A percentile compares a stretch with the other conserved stretches of the same genome.
These are phyloP conservation scores for Epinephelus cyanopodus DNA, from an alignment of 2,113 vertebrate genomes.

Conservation along the genomic window DNA sequence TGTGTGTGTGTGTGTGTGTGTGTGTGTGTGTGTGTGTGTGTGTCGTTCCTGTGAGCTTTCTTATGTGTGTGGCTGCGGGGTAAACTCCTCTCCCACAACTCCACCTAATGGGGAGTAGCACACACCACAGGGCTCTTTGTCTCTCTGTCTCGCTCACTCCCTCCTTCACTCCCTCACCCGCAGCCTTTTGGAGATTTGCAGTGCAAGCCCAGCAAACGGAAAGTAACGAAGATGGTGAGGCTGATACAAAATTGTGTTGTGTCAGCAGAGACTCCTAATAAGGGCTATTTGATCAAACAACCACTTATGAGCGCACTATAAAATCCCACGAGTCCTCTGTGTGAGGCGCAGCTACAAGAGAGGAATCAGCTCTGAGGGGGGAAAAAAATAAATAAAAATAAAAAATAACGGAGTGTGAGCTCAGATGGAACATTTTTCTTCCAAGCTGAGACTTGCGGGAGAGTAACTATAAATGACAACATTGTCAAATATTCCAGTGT, in stretches of 20 bases:
- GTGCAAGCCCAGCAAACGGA: constrained; percentile 62
- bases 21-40: constrained; percentile 34
- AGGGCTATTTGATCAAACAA: constrained; percentile 78
- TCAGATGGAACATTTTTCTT: constrained; percentile 42
- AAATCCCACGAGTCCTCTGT: constrained; percentile 51
- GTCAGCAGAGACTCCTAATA: constrained; percentile 77
- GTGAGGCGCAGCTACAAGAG: constrained; percentile 45
- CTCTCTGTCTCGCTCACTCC: constrained; percentile 24
- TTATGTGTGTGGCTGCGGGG: constrained; percentile 54
- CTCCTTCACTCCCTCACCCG: constrained; percentile 30
- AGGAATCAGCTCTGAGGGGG: constrained; percentile 19
- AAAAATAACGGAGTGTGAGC: constrained; percentile 12
- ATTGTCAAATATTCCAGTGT: constrained; percentile 75
- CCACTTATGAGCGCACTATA: constrained; percentile 52
- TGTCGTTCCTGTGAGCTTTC: constrained; percentile 29
- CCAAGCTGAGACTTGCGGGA: constrained; percentile 45
- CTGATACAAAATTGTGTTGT: constrained; percentile 53
- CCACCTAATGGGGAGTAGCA: constrained; percentile 71
- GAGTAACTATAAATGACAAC: constrained; percentile 76
- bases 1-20: constrained; percentile 49
- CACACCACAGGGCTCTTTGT: constrained; percentile 67
- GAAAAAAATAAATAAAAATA: constrained; percentile 12
- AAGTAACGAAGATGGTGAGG: constrained; percentile 43
- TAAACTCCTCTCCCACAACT: constrained; percentile 70
- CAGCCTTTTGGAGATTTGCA: constrained; percentile 43